A percentile compares a stretch with the other conserved stretches of the same genome.
Conservation (phyloP, 2,797 vertebrate genomes). For the Typhlichthys subterraneus region DNA sequence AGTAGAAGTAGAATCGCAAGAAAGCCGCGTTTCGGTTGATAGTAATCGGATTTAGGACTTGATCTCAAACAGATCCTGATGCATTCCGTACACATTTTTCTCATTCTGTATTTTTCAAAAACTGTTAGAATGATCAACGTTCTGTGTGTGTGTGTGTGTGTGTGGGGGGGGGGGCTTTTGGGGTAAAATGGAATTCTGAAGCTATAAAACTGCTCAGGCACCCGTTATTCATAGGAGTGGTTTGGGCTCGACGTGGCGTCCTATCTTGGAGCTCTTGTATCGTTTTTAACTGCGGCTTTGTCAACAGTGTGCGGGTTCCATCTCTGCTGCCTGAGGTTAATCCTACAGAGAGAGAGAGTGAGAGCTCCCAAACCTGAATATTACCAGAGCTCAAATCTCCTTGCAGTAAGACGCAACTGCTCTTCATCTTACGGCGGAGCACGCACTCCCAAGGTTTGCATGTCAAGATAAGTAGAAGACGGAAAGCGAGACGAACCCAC, state of each 20-base stretch:
- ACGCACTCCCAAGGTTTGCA: conserved; percentile 73
- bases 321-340: conserved; percentile 74
- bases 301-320: conserved; percentile 65
- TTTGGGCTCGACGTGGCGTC: conserved; percentile 30
- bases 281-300: conserved; percentile 64
- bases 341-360: conserved; percentile 64
- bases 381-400: conserved; percentile 70
- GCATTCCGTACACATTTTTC: too few relatives aligned
- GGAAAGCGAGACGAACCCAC: conserved; percentile 68
- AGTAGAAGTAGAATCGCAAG: too few relatives aligned
- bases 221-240: conserved; percentile 31
- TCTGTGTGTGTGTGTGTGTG: too few relatives aligned
- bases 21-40: too few relatives aligned
- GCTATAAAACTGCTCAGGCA: conserved; percentile 16
- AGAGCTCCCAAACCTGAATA: conserved; percentile 72
- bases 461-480: conserved; percentile 75
- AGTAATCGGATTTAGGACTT: too few relatives aligned
- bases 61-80: too few relatives aligned
- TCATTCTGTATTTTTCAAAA: too few relatives aligned
- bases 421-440: conserved; percentile 58
- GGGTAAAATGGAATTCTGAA: conserved; percentile 1
- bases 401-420: conserved; percentile 67
- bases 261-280: conserved; percentile 59
- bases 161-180: too few relatives aligned
- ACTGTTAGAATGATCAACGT: too few relatives aligned